These are phyloP conservation scores for Trachelus tabidus DNA, from an alignment of 2,888 invertebrate species.

Conservation along the genomic window DNA sequence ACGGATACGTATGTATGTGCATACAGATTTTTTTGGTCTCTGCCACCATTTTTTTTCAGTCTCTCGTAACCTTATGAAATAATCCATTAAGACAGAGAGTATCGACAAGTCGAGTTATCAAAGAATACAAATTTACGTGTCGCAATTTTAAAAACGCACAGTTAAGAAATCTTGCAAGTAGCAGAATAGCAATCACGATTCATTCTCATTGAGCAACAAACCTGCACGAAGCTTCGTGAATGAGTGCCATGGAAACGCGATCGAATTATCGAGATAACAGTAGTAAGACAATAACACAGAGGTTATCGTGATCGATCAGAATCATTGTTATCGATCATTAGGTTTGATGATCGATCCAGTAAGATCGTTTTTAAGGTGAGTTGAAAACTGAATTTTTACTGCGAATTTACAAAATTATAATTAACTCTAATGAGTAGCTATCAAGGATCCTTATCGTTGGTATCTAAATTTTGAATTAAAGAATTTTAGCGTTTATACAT, in stretches of 20 bases:
- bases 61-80: background rate
- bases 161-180: background rate
- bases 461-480: background rate
- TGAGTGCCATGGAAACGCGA: conserved; percentile 25
- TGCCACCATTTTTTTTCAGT: background rate
- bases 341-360: background rate
- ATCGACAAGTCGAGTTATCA: conserved; percentile 28
- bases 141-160: conserved; percentile 15
- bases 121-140: conserved; percentile 32
- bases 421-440: background rate
- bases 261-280: conserved; percentile 48
- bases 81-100: background rate
- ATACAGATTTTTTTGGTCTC: background rate
- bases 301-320: background rate
- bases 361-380: background rate
- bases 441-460: background rate
- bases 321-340: background rate
- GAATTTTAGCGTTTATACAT: background rate
- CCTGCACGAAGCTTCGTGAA: conserved; percentile 12
- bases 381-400: background rate
- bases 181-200: conserved; percentile 46
- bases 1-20: background rate
- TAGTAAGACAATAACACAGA: background rate
- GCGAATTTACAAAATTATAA: background rate
- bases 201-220: conserved; percentile 38